These are phyloP conservation scores for Romanogobio albipinnatus DNA, from an alignment of 2,113 vertebrate genomes.

Conservation along the genomic window DNA sequence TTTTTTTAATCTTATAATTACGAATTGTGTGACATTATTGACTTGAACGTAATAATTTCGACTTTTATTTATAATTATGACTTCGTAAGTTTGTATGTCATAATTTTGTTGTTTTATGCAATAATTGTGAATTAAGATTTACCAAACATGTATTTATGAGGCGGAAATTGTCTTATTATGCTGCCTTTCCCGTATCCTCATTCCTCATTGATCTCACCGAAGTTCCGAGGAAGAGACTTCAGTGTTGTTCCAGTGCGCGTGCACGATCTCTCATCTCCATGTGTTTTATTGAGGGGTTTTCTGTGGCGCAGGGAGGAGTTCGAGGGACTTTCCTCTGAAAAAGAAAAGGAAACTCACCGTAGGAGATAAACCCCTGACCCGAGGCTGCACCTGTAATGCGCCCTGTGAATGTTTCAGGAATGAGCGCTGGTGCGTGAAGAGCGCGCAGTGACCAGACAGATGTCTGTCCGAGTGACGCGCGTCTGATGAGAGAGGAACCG, in stretches of 20 bases:
- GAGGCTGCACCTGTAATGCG: not conserved
- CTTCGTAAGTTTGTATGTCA: no score
- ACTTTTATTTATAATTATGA: no score
- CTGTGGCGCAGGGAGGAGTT: conserved; percentile 34
- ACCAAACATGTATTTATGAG: no score
- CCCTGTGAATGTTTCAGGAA: not conserved
- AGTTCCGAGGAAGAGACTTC: not conserved
- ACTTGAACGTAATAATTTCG: no score
- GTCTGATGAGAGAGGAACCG: not conserved
- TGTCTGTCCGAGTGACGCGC: not conserved
- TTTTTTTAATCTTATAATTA: no score
- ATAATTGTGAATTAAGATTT: no score
- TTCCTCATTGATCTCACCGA: not conserved
- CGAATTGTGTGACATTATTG: no score
- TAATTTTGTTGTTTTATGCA: no score
- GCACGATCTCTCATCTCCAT: not conserved
- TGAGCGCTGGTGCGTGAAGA: not conserved
- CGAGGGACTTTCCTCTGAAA: conserved; percentile 58
- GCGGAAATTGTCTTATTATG: no score
- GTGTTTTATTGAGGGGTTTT: not conserved
- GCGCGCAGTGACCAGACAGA: not conserved
- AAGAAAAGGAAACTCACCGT: not conserved
- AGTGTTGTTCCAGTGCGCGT: not conserved
- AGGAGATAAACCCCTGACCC: not conserved
- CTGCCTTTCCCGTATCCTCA: no score